phyloP scores from a whole-genome alignment of 1,140 invertebrate species.

The Yoshiicerus persimilis region DNA sequence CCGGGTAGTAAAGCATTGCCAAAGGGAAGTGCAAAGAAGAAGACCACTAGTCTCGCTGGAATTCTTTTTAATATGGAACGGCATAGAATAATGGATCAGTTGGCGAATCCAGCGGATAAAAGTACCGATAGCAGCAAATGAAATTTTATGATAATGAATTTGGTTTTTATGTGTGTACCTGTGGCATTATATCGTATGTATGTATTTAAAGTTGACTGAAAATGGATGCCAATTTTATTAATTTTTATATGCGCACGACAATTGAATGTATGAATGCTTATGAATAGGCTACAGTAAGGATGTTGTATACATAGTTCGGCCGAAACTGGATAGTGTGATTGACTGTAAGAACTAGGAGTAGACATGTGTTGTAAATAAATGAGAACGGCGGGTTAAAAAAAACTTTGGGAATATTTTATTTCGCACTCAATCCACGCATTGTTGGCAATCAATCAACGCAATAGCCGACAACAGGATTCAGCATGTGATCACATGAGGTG shows the following conservation, averaged over 20 bases:
- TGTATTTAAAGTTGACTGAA: too few species aligned
- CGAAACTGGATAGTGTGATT: background rate
- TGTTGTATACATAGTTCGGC: background rate
- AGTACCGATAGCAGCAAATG: background rate
- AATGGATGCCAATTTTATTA: too few species aligned
- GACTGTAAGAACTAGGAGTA: background rate
- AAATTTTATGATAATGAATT: background rate
- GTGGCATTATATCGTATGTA: too few species aligned
- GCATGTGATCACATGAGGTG: conserved; percentile 21
- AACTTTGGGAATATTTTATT: conserved; percentile 23
- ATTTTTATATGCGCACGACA: too few species aligned
- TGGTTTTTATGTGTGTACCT: too few species aligned
- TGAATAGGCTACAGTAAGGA: background rate
- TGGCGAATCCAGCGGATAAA: conserved; percentile 62
- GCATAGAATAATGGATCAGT: conserved; percentile 65
- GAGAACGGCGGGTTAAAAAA: background rate
- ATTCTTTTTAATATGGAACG: conserved; percentile 72
- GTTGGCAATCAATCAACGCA: conserved; percentile 18
- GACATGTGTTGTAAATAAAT: background rate
- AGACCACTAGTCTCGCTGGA: conserved; percentile 72
- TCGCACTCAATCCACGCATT: conserved; percentile 14
- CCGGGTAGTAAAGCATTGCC: conserved; percentile 62
- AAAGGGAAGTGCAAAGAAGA: conserved; percentile 72
- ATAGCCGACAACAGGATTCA: conserved; percentile 21
- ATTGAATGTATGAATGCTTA: background rate